Percentiles rank a stretch among this genome's conserved stretches.
phyloP scores from a whole-genome alignment of 1,140 invertebrate genomes.

The Zaprionus ornatus region DNA sequence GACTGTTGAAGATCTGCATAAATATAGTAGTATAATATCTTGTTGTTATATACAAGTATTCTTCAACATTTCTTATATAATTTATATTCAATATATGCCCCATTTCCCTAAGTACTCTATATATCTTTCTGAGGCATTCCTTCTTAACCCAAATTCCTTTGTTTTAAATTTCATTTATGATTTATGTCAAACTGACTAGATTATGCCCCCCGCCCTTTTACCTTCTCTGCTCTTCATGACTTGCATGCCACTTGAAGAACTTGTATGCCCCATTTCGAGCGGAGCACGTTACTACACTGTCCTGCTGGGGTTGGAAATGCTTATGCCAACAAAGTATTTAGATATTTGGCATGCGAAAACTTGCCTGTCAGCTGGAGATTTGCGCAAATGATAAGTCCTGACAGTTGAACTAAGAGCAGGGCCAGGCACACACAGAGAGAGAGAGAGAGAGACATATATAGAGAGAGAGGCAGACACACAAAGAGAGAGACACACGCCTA shows the following conservation, averaged over 20 bases:
- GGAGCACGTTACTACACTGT: not conserved
- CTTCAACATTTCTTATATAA: not conserved
- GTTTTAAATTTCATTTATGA: not conserved
- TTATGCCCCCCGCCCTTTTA: not conserved
- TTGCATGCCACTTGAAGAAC: not conserved
- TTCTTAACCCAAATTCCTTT: not conserved
- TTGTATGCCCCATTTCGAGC: not conserved
- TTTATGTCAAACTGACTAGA: not conserved
- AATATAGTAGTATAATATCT: too few relatives aligned
- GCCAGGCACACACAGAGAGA: not conserved
- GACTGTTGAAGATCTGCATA: not conserved
- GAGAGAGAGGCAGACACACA: not conserved
- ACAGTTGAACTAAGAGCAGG: slow-evolving; percentile 34
- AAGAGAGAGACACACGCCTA: not conserved
- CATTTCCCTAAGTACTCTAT: too few relatives aligned
- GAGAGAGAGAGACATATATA: not conserved
- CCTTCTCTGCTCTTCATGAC: not conserved
- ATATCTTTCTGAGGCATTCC: not conserved
- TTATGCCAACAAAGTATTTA: slow-evolving; percentile 35
- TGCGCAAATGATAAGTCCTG: slow-evolving; percentile 36
- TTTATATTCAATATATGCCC: not conserved
- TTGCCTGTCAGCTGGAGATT: slow-evolving; percentile 36
- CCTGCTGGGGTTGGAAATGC: slow-evolving; percentile 6
- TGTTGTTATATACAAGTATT: too few relatives aligned
- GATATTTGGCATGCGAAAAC: slow-evolving; percentile 31